These are phyloP conservation scores for Lathronympha strigana DNA, from an alignment of 2,888 invertebrate genomes.

Conservation along the genomic window DNA sequence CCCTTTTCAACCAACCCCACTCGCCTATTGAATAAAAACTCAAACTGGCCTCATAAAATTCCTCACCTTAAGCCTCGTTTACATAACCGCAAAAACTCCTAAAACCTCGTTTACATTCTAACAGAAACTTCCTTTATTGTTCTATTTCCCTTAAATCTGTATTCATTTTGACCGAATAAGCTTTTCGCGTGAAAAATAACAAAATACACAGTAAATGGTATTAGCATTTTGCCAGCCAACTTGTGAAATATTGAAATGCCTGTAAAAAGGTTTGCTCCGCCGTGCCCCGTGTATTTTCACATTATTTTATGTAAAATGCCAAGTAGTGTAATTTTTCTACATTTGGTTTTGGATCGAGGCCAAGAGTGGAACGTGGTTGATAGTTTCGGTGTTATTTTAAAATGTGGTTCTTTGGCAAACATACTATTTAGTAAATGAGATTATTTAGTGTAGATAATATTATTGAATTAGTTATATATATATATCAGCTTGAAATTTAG, in stretches of 20 bases:
- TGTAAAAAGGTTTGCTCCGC: conserved; percentile 13
- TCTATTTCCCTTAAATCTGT: conserved; percentile 7
- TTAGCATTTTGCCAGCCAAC: conserved; percentile 16
- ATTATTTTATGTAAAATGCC: conserved; percentile 18
- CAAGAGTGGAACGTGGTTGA: conserved; percentile 12
- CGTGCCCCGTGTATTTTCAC: not conserved
- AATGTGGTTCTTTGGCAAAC: conserved; percentile 7
- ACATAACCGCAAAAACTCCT: no score
- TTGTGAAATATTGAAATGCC: conserved; percentile 24
- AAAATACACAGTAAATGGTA: conserved; percentile 27
- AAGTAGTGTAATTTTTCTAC: conserved; percentile 17
- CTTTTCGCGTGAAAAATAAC: conserved; percentile 22
- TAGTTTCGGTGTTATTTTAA: conserved; percentile 12
- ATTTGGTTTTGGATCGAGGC: conserved; percentile 17
- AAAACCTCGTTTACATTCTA: not conserved
- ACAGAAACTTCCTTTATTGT: not conserved
- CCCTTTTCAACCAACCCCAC: no score
- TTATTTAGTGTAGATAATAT: not conserved
- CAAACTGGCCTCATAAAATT: no score
- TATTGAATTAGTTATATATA: no score
- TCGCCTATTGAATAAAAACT: no score
- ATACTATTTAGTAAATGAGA: not conserved
- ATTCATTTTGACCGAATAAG: conserved; percentile 10
- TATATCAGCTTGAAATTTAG: no score
- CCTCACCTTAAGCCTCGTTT: no score